Evolutionary conservation across 2,888 invertebrate genomes (phyloP).

Genomic region (Napeogenes inachia): DNA sequence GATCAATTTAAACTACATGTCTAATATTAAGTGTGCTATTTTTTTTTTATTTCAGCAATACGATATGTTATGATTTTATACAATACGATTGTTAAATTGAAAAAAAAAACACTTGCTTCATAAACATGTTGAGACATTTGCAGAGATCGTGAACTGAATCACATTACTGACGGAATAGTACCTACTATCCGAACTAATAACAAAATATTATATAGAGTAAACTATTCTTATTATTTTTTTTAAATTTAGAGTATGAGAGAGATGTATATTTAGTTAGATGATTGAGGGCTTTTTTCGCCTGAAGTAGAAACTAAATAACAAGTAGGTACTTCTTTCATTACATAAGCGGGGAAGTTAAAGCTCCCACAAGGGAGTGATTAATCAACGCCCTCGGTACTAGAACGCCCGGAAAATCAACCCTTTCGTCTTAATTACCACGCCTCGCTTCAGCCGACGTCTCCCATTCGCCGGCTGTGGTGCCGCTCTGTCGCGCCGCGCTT

Average conservation of each 20-base stretch:
- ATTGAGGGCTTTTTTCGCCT: neutral
- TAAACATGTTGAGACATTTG: too few relatives aligned
- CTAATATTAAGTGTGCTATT: neutral
- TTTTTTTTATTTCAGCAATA: neutral
- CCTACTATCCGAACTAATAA: too few relatives aligned
- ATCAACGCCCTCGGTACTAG: constrained; percentile 56
- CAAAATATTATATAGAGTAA: too few relatives aligned
- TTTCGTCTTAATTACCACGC: constrained; percentile 77
- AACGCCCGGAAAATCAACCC: constrained; percentile 75
- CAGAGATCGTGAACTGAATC: too few relatives aligned
- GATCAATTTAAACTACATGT: constrained; percentile 12
- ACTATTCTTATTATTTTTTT: too few relatives aligned
- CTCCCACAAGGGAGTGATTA: constrained; percentile 51
- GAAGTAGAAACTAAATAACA: neutral
- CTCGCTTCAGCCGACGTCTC: constrained; percentile 62
- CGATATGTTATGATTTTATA: neutral
- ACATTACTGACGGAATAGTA: too few relatives aligned
- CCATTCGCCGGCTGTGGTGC: constrained; percentile 55
- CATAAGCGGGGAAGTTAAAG: constrained; percentile 13
- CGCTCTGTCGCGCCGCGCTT: constrained; percentile 61
- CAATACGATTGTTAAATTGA: too few relatives aligned
- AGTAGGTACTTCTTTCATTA: neutral
- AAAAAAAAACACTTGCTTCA: too few relatives aligned
- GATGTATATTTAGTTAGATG: too few relatives aligned
- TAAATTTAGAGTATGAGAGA: too few relatives aligned